A percentile compares a stretch with the other conserved stretches of the same genome.
phyloP scores from a whole-genome alignment of 1,140 invertebrate genomes.

The Drosophila ficusphila region DNA sequence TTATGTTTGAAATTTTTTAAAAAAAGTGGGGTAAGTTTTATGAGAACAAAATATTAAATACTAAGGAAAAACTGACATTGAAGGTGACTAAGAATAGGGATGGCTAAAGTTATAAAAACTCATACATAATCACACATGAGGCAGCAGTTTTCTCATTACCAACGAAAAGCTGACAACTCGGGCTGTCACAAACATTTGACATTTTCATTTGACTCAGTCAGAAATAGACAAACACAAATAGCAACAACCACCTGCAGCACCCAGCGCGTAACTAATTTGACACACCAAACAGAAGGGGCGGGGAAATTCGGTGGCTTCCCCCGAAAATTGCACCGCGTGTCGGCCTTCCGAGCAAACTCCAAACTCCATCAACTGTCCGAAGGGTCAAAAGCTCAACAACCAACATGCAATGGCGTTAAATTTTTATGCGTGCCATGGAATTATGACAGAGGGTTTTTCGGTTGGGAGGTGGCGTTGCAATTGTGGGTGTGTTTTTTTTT shows the following conservation, averaged over 20 bases:
- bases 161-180: conserved; percentile 38
- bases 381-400: conserved; percentile 65
- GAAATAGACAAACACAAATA: conserved; percentile 17
- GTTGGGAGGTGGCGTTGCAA: conserved; percentile 41
- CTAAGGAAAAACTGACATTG: neutral
- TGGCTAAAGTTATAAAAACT: neutral
- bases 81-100: neutral
- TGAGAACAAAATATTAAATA: neutral
- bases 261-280: conserved; percentile 71
- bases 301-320: neutral
- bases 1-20: no score
- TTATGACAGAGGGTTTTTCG: conserved; percentile 39
- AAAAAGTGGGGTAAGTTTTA: no score
- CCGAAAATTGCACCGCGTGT: conserved; percentile 16
- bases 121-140: conserved; percentile 28
- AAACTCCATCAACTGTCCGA: conserved; percentile 47
- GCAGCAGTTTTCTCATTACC: conserved; percentile 43
- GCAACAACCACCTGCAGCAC: conserved; percentile 65
- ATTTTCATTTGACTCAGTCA: conserved; percentile 57
- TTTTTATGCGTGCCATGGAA: conserved; percentile 67
- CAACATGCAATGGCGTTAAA: conserved; percentile 77
- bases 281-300: conserved; percentile 35
- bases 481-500: conserved; percentile 48
- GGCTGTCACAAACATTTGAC: conserved; percentile 50
- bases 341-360: conserved; percentile 39